Base-by-base conservation (phyloP, 2,113 vertebrate genomes). In the Pteropus alecto region DNA sequence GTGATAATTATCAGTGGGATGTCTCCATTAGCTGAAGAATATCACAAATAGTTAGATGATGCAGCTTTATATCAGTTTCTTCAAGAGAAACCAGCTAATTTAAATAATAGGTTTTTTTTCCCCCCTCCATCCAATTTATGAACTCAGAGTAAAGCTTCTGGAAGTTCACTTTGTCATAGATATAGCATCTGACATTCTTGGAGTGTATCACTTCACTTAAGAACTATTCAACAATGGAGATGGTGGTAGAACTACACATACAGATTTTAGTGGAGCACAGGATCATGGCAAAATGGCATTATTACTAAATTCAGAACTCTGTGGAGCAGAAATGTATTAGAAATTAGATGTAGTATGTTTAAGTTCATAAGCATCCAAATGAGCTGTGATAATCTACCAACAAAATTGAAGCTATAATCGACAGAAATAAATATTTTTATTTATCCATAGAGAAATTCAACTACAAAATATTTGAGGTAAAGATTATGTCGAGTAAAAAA, bases 381-480 rank as follows among this genome's bases (percentile, higher is more conserved):
- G 88, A 96, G 65, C 88, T 95, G 94, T 82, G 88, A 92, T n/a
- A 82, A 43, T 86, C 77, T 95, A 92, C 77, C 86, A 86, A 85
- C 77, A 94, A 96, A 93, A 88, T 71, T 24, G 60, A 97, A 96
- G 68, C 87, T 79, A 79, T 85, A 82, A 89, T 94, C 95, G 91
- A 96, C 95, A 97, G 93, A 95, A 78, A 67, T 94, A 95, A 96
- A 95, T 96, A 90, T 94, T 97, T 93, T 93, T 97, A 93, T 97
- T 97, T 97, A 93, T 91, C 92, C 74, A 90, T 73, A 86, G 93
- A 94, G 93, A 96, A 89, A 89, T n/a, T 7, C 2, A 89, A 81
- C 24, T 96, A 94, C 65, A 97, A 97, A 95, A 97, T 97, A 89
- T 94, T 95, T 91, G 87, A 89, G 83, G 86, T 70, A 63, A 86